Evolutionary conservation across 2,888 invertebrate species (phyloP), one percentile per base, ranked within the genome.

Genomic region (Urechis unicinctus): DNA sequence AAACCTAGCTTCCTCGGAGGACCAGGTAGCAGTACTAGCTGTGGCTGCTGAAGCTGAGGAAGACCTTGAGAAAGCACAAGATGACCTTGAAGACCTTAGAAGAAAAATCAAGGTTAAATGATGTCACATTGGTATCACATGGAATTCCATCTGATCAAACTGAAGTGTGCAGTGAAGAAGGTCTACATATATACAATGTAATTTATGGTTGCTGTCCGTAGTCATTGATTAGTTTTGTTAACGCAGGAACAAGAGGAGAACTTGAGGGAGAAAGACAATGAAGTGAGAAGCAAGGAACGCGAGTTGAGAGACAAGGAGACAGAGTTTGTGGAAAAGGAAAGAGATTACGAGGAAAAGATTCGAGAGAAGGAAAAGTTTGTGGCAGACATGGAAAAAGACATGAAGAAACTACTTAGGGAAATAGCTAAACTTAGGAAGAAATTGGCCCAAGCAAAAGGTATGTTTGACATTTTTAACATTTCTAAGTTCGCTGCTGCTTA

Each of bases 371-470:
- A 57, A 28, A 47, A 44, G 28, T 24, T 46, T 31, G 52, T 52
- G 53, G 48, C 50, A 30, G 26, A 21, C 4, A 57, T 69, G 54
- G 59, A 63, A 29, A 68, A 62, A 49, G 70, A 72, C 61, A 66
- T 72, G 65, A 71, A 70, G 61, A 70, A 70, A 55, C 61, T 71
- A 61, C 57, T 71, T 41, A 68, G 68, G 48, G 31, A 50, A 36
- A 50, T 50, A 42, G 59, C 56, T 36, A 66, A 66, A 36, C 57
- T 67, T 36, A 61, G 68, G 24, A 61, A 60, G 52, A 30, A 50
- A 22, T 36, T 36, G 4, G 36, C 36, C 9, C 9, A 9, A 36
- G 36, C 9, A 36, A 36, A 36, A 36, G 36, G 36, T n/a, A n/a
- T n/a, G n/a, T n/a, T n/a, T n/a, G n/a, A n/a, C n/a, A n/a, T n/a